Percentiles rank a stretch among this genome's conserved stretches.
These are phyloP conservation scores for Hyphantria cunea DNA, from an alignment of 1,140 invertebrate species.

Conservation along the genomic window DNA sequence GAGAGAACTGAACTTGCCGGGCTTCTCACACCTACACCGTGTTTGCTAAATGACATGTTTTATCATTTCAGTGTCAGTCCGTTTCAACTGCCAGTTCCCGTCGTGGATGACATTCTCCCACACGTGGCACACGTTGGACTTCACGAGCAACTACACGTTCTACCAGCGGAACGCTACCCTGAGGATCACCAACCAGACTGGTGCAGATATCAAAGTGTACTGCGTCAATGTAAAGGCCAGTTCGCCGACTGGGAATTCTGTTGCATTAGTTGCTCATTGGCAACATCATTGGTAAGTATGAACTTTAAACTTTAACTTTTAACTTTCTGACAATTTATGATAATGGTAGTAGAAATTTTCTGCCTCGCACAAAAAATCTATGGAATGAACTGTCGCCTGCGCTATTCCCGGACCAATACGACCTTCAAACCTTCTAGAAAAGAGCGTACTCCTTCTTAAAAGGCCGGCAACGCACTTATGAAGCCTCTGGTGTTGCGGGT, in stretches of 20 bases:
- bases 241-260: constrained; percentile 80
- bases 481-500: no score
- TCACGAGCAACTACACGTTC: constrained; percentile 85
- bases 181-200: constrained; percentile 83
- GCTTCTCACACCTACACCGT: no score
- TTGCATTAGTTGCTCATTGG: constrained; percentile 83
- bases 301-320: no score
- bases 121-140: constrained; percentile 88
- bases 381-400: no score
- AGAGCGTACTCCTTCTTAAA: no score
- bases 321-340: no score
- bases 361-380: no score
- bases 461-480: no score
- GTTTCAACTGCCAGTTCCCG: constrained; percentile 86
- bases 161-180: constrained; percentile 86
- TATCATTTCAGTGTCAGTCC: constrained; percentile 78
- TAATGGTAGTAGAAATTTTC: no score
- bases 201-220: constrained; percentile 84
- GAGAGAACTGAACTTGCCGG: no score
- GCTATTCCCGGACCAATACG: no score
- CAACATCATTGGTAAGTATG: constrained; percentile 76
- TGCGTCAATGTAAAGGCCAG: constrained; percentile 84
- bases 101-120: constrained; percentile 85
- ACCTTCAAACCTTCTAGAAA: no score
- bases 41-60: background rate